Evolutionary conservation across 2,888 invertebrate species (phyloP).

Genomic region (Itoplectis maculator): DNA sequence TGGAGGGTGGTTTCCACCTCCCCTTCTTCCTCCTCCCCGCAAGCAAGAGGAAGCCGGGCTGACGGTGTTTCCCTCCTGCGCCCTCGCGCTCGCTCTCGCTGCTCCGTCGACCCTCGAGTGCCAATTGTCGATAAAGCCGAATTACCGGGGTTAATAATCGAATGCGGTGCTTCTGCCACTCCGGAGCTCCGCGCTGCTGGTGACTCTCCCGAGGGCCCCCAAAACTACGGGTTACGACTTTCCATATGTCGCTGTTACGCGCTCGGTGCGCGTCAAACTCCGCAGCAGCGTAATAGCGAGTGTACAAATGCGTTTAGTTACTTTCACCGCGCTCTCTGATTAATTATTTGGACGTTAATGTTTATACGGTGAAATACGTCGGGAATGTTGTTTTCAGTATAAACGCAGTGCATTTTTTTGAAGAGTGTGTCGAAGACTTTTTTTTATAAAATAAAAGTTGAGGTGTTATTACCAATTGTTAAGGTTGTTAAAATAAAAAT

Average conservation of each 20-base stretch:
- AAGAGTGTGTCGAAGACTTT: too few relatives aligned
- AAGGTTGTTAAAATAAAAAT: too few relatives aligned
- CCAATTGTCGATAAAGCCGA: slow-evolving; percentile 80
- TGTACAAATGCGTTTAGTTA: neutral
- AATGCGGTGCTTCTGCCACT: slow-evolving; percentile 58
- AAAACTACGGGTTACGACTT: slow-evolving; percentile 64
- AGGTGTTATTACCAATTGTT: too few relatives aligned
- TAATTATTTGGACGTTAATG: neutral
- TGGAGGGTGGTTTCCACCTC: slow-evolving; percentile 50
- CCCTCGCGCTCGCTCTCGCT: slow-evolving; percentile 25
- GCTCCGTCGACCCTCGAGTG: slow-evolving; percentile 67
- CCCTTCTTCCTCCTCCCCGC: neutral
- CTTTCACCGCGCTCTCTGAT: neutral
- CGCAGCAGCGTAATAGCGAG: neutral
- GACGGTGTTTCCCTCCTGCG: slow-evolving; percentile 32
- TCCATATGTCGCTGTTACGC: slow-evolving; percentile 45
- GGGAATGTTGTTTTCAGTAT: too few relatives aligned
- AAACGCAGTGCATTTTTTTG: too few relatives aligned
- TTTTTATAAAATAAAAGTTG: too few relatives aligned
- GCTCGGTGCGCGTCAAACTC: neutral
- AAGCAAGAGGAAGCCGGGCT: slow-evolving; percentile 32
- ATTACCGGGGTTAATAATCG: slow-evolving; percentile 80
- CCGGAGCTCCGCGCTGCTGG: slow-evolving; percentile 31
- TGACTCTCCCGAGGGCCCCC: slow-evolving; percentile 51
- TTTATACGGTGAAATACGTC: too few relatives aligned